A percentile compares a stretch with the other conserved stretches of the same genome.
Conservation (phyloP, 2,113 vertebrate genomes). For the Hemibagrus wyckioides region DNA sequence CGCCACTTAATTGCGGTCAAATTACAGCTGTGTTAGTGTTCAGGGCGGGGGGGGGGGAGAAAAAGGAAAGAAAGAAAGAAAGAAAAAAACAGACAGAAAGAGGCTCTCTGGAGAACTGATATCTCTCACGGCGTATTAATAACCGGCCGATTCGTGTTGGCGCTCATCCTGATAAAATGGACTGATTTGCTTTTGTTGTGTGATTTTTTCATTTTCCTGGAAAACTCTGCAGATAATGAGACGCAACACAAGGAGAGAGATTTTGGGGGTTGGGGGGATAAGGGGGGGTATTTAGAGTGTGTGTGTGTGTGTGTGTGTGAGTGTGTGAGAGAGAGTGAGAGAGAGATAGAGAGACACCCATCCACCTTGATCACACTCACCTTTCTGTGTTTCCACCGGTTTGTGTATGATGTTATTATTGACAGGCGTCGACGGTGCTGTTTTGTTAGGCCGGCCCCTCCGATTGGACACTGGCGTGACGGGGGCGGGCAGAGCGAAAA, state of each 20-base stretch:
- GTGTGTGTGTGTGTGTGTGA: neutral
- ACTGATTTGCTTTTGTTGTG: constrained; percentile 15
- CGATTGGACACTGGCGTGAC: constrained; percentile 70
- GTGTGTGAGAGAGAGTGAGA: neutral
- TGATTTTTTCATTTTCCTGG: constrained; percentile 4
- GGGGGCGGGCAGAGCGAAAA: constrained; percentile 76
- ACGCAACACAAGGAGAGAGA: neutral
- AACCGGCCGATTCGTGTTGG: constrained; percentile 29
- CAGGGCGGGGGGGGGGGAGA: no score
- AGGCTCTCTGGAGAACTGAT: constrained; percentile 26
- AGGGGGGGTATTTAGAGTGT: neutral
- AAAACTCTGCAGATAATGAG: constrained; percentile 19
- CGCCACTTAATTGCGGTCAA: neutral
- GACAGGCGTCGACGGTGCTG: constrained; percentile 68
- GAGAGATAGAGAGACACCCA: neutral
- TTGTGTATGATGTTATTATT: constrained; percentile 50
- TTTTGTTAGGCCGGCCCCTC: constrained; percentile 69
- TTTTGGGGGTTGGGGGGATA: neutral
- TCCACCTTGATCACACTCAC: constrained; percentile 54
- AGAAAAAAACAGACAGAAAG: neutral
- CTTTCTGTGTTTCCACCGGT: constrained; percentile 56
- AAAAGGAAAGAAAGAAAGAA: no score
- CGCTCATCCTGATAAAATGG: neutral
- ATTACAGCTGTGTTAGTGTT: constrained; percentile 8
- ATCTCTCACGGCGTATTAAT: constrained; percentile 22